Percentiles rank a stretch among this genome's conserved stretches.
phyloP scores from a whole-genome alignment of 2,797 vertebrate species.

The Xiphorhynchus erythropygius region DNA sequence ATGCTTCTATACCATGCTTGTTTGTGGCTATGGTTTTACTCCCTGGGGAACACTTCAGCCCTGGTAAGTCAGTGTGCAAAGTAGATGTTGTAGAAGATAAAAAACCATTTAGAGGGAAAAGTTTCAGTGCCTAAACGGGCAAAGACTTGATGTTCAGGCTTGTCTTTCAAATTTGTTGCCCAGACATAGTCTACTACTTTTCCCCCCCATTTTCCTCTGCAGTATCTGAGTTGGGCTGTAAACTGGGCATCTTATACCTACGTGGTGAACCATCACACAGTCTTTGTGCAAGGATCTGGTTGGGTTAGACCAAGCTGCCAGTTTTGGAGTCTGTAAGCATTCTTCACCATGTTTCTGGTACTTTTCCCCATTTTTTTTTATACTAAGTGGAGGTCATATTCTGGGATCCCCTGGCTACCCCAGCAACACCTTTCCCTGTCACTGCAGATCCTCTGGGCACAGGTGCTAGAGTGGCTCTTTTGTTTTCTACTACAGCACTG shows the following conservation, averaged over 20 bases:
- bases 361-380: neutral
- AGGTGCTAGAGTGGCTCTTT: neutral
- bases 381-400: rapidly evolving
- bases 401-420: neutral
- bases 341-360: neutral
- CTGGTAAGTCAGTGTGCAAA: neutral
- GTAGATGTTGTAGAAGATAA: neutral
- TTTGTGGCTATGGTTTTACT: neutral
- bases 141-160: neutral
- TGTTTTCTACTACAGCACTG: neutral
- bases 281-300: neutral
- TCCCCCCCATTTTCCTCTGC: neutral
- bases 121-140: neutral
- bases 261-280: neutral
- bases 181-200: neutral
- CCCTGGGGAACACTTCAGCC: neutral
- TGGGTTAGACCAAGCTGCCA: neutral
- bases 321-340: neutral
- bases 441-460: neutral
- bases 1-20: rapidly evolving
- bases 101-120: neutral
- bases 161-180: neutral
- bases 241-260: rapidly evolving
- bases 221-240: neutral
- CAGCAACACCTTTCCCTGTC: neutral